Evolutionary conservation across 2,797 vertebrate genomes (phyloP).

Genomic region (Takifugu rubripes): DNA sequence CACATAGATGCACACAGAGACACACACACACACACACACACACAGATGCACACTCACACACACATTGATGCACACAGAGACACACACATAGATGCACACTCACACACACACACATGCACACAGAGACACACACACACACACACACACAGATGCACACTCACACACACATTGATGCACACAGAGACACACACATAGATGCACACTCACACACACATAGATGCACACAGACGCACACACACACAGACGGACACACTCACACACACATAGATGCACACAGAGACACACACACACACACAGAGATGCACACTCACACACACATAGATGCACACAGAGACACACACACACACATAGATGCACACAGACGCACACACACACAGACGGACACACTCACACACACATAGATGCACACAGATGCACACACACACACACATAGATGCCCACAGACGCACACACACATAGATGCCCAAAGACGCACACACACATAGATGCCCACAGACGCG

Average conservation of each 20-base stretch:
- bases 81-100: too few species aligned
- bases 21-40: neutral
- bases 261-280: neutral
- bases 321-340: neutral
- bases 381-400: neutral
- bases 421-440: neutral
- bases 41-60: neutral
- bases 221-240: neutral
- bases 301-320: neutral
- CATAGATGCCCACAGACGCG: too few species aligned
- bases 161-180: too few species aligned
- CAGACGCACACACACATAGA: neutral
- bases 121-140: too few species aligned
- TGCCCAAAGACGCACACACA: neutral
- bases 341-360: neutral
- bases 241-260: neutral
- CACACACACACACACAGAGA: neutral
- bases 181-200: too few species aligned
- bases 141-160: too few species aligned
- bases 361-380: too few species aligned
- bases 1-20: neutral
- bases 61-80: too few species aligned
- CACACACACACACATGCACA: too few species aligned
- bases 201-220: neutral
- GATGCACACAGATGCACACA: neutral